Base-by-base conservation (phyloP, 2,888 invertebrate genomes). In the Pedicia rivosa region DNA sequence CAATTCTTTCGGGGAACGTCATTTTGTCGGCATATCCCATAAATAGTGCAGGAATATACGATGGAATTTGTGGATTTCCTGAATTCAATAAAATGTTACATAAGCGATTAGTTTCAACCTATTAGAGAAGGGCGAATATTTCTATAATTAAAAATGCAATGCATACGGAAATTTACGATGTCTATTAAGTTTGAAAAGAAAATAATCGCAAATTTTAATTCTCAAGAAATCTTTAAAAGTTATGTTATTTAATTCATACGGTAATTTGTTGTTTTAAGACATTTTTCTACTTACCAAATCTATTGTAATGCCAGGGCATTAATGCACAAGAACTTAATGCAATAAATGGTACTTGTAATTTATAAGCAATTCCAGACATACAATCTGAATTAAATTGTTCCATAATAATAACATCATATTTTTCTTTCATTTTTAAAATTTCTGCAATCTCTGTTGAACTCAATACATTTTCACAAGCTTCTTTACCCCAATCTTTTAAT, bases 311-410 rank as follows among this genome's bases (percentile, higher is more conserved):
- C 65, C 68, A 74, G 0, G 74, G 70, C 60, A 72, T 64, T 8
- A 68, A 47, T 0, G 62, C 54, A 36, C 69, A 67, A 1, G 69
- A 67, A 19, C 70, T 70, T 3, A 70, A 42, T 0, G 64, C 69
- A 1, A 76, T 60, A 2, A 70, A 63, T 1, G 75, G 73, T 7
- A 66, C 62, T 19, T 64, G 55, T 32, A 75, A 52, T 36, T 66
- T 51, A 48, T 73, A 56, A 2, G 70, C 70, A 12, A 76, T 55
- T 0, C 69, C 74, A 43, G 74, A 52, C 32, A 68, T 55, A 45
- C 75, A 75, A 43, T 75, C 73, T 13, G 66, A 64, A 41, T 66
- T 68, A 44, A 75, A 76, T 40, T 66, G 62, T 51, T 74, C 74
- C 7, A 64, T 59, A 5, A 75, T 51, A 1, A 72, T 53, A 5